Percentiles rank a stretch among this genome's conserved stretches.
Evolutionary conservation across 2,113 vertebrate species (phyloP).

Genomic region (Scatophagus argus): DNA sequence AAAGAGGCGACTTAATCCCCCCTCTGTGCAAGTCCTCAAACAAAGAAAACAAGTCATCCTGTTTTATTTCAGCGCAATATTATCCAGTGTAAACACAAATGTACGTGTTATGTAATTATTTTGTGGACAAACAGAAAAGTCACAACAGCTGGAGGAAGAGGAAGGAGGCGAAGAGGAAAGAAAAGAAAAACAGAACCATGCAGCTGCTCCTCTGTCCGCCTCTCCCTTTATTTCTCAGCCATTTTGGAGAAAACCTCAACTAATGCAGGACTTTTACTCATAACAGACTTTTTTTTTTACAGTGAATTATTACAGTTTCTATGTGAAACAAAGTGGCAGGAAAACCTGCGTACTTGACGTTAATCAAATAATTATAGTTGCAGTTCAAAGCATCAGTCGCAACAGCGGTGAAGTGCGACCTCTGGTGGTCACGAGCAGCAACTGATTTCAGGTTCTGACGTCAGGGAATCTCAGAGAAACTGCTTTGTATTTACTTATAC

Average conservation of each 20-base stretch:
- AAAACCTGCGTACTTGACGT: too few relatives aligned
- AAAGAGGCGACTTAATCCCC: not conserved
- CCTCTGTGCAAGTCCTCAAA: not conserved
- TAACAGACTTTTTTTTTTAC: too few relatives aligned
- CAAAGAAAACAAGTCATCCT: not conserved
- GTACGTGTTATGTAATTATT: not conserved
- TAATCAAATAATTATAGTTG: not conserved
- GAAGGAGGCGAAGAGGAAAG: not conserved
- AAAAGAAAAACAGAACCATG: not conserved
- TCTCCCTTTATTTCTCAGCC: not conserved
- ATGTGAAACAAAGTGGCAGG: too few relatives aligned
- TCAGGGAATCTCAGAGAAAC: not conserved
- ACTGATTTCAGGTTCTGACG: not conserved
- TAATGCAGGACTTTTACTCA: too few relatives aligned
- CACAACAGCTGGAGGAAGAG: not conserved
- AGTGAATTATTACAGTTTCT: too few relatives aligned
- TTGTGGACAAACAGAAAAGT: not conserved
- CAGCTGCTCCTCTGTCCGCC: not conserved
- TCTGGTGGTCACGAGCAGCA: constrained; percentile 23
- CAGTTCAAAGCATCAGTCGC: not conserved
- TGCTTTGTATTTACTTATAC: too few relatives aligned
- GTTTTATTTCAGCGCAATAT: not conserved
- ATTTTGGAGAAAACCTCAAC: not conserved
- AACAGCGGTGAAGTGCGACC: not conserved
- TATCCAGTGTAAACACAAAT: constrained; percentile 15